These are phyloP conservation scores for Nannobrachium achirus DNA, from an alignment of 2,113 vertebrate species.

Conservation along the genomic window DNA sequence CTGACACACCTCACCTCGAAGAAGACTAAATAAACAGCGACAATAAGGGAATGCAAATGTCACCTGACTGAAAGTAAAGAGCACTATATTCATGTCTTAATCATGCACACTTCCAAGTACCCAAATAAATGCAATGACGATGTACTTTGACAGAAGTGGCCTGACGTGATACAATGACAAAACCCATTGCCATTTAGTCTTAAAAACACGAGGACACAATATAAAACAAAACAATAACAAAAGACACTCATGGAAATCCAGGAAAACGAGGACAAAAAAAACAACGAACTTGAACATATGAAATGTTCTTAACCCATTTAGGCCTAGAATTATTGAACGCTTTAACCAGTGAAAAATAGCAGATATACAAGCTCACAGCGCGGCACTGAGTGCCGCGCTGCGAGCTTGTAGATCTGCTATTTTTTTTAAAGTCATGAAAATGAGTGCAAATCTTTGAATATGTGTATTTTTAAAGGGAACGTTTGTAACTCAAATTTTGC, in stretches of 20 bases:
- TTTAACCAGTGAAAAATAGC: too few species aligned
- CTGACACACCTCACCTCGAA: slow-evolving; percentile 3
- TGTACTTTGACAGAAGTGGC: neutral
- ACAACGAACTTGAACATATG: neutral
- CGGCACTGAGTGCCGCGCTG: too few species aligned
- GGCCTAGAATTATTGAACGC: too few species aligned
- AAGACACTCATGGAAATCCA: neutral
- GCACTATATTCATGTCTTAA: neutral
- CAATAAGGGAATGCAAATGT: slow-evolving; percentile 18
- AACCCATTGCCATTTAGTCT: neutral
- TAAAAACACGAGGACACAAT: neutral
- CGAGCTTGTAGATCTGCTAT: too few species aligned
- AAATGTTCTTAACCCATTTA: slow-evolving; percentile 8
- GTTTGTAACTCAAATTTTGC: too few species aligned
- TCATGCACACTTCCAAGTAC: neutral
- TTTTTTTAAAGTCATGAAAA: too few species aligned
- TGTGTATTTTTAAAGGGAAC: too few species aligned
- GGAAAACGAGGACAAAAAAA: neutral
- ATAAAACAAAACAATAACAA: neutral
- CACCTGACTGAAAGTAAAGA: neutral
- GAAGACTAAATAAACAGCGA: slow-evolving; percentile 1
- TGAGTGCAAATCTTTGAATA: too few species aligned
- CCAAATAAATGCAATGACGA: neutral
- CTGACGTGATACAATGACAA: neutral
- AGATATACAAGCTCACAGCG: too few species aligned